Base-by-base conservation (phyloP, 2,797 vertebrate species). In the Atherinosoma microstoma region DNA sequence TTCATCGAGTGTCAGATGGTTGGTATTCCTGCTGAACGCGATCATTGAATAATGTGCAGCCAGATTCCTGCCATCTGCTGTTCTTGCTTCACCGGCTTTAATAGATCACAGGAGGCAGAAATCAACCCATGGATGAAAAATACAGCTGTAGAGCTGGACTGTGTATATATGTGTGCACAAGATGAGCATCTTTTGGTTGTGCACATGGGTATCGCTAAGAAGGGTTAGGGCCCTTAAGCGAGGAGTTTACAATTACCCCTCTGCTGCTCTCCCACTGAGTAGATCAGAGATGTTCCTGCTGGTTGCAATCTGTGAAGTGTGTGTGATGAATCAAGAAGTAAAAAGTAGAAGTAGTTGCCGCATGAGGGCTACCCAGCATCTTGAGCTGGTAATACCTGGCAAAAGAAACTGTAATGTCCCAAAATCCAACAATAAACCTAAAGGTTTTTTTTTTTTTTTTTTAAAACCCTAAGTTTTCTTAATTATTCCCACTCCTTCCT, bases 21-120 rank as follows among this genome's bases (percentile, higher is more conserved):
- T 20, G 69, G 35, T 63, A 20, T 70, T 77, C 47, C 47, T 69
- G 70, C 75, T 62, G 65, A 70, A 68, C 38, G 66, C 59, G 61
- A 83, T 85, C 65, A 76, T 73, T 73, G 73, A 83, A 65, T 78
- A 78, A 83, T 65, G 70, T 53, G 40, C 15, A 38, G 69, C 49
- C 73, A 61, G 64, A 72, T 65, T 65, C 30, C 38, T 45, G 61
- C 80, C 84, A 82, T 82, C 78, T 84, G 80, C 78, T 89, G 60
- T 2, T 69, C 32, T 70, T 70, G 51, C 58, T 72, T 67, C 58
- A 16, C 61, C 30, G 54, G 10, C 35, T 65, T 70, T 66, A 49
- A 78, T 71, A 36, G 80, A 76, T 83, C 58, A 75, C 63, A 61
- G 35, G 62, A 51, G 53, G 35, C 42, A 61, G 65, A 54, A 54